A percentile compares a stretch with the other conserved stretches of the same genome.
These are phyloP conservation scores for Melanotaenia boesemani DNA, from an alignment of 2,797 vertebrate species.

Conservation along the genomic window DNA sequence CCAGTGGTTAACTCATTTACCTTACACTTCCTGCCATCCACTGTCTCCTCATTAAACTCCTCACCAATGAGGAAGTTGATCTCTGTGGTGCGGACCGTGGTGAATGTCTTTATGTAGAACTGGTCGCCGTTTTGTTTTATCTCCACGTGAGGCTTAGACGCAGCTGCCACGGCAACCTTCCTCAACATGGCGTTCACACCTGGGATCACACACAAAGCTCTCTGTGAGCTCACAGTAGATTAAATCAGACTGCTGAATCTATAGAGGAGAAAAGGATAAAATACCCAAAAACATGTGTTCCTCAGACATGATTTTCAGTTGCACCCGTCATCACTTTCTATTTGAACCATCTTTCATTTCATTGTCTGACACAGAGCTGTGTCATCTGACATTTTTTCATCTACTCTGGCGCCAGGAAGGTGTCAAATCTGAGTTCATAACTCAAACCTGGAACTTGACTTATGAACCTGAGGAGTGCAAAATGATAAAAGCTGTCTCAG, in stretches of 20 bases:
- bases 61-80: conserved; percentile 94
- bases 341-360: neutral
- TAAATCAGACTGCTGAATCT: neutral
- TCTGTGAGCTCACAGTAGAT: conserved; percentile 3
- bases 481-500: conserved; percentile 5
- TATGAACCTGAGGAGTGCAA: neutral
- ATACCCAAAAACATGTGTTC: neutral
- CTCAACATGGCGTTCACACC: conserved; percentile 96
- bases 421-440: conserved; percentile 6
- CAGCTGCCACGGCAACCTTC: conserved; percentile 92
- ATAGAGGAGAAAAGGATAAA: neutral
- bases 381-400: conserved; percentile 21
- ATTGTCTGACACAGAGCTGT: conserved; percentile 18
- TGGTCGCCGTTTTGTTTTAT: conserved; percentile 93
- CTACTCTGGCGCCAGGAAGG: conserved; percentile 13
- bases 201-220: conserved; percentile 51
- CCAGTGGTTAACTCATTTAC: conserved; percentile 70
- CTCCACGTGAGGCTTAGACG: conserved; percentile 96
- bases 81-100: conserved; percentile 95
- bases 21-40: conserved; percentile 96
- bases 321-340: neutral
- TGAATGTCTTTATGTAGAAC: conserved; percentile 98
- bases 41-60: conserved; percentile 95
- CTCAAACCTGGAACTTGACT: conserved; percentile 7
- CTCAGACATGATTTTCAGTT: neutral